phyloP scores from a whole-genome alignment of 2,797 vertebrate genomes.

The Amblyopsis hoosieri region DNA sequence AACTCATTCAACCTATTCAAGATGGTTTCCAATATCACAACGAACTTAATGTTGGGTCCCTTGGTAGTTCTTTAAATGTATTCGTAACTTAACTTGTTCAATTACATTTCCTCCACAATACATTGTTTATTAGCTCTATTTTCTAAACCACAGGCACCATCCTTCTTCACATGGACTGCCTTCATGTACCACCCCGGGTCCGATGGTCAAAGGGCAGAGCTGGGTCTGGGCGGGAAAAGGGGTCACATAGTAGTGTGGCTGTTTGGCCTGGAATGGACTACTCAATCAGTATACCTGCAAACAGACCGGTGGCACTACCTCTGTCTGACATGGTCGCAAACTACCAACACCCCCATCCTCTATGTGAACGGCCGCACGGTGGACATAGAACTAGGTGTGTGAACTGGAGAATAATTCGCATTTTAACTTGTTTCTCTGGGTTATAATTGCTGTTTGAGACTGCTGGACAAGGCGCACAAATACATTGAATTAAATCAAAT shows the following conservation, averaged over 20 bases:
- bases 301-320: constrained; percentile 64
- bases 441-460: too few species aligned
- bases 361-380: constrained; percentile 57
- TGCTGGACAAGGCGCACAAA: too few species aligned
- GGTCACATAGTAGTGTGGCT: constrained; percentile 59
- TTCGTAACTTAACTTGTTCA: too few species aligned
- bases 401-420: too few species aligned
- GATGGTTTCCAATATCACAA: too few species aligned
- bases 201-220: constrained; percentile 31
- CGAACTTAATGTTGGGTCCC: too few species aligned
- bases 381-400: constrained; percentile 18
- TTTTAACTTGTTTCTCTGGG: too few species aligned
- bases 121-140: too few species aligned
- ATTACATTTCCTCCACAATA: background rate
- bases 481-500: too few species aligned
- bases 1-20: too few species aligned
- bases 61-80: too few species aligned
- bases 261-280: constrained; percentile 63
- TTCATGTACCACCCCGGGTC: constrained; percentile 73
- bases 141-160: constrained; percentile 11
- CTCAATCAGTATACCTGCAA: background rate
- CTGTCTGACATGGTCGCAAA: constrained; percentile 74
- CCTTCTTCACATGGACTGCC: constrained; percentile 50
- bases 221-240: constrained; percentile 58
- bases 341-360: constrained; percentile 34